phyloP scores from a whole-genome alignment of 1,140 invertebrate genomes.

The Sitodiplosis mosellana region DNA sequence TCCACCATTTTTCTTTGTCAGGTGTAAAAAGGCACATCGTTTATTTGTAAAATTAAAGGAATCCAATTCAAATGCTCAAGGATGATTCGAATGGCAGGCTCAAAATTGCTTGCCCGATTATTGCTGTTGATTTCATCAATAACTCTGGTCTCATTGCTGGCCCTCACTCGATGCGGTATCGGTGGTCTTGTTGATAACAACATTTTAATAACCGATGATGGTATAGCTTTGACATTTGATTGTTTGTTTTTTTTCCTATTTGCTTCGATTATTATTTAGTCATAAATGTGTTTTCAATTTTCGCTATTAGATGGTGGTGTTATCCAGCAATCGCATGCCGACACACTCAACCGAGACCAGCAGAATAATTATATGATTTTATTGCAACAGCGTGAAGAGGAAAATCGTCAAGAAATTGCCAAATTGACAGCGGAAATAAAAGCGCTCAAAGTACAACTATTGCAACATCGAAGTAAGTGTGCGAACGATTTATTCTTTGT shows the following conservation, averaged over 20 bases:
- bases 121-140: constrained; percentile 34
- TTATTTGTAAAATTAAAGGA: neutral
- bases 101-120: constrained; percentile 33
- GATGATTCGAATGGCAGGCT: constrained; percentile 16
- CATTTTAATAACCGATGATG: constrained; percentile 6
- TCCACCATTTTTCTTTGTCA: neutral
- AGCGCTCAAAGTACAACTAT: constrained; percentile 34
- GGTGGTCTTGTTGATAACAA: constrained; percentile 6
- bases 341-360: too few relatives aligned
- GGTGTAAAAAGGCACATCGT: neutral
- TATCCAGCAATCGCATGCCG: neutral
- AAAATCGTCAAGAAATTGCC: constrained; percentile 35
- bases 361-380: constrained; percentile 26
- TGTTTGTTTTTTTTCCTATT: too few relatives aligned
- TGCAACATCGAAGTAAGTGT: constrained; percentile 31
- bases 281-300: neutral
- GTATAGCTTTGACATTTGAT: neutral
- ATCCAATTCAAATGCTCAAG: neutral
- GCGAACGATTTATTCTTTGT: too few relatives aligned
- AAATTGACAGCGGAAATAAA: constrained; percentile 38
- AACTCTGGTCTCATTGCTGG: constrained; percentile 31
- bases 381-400: constrained; percentile 34
- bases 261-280: too few relatives aligned
- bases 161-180: constrained; percentile 33
- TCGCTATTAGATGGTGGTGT: neutral